Conservation (phyloP, 2,113 vertebrate genomes). For the Tragelaphus scriptus region DNA sequence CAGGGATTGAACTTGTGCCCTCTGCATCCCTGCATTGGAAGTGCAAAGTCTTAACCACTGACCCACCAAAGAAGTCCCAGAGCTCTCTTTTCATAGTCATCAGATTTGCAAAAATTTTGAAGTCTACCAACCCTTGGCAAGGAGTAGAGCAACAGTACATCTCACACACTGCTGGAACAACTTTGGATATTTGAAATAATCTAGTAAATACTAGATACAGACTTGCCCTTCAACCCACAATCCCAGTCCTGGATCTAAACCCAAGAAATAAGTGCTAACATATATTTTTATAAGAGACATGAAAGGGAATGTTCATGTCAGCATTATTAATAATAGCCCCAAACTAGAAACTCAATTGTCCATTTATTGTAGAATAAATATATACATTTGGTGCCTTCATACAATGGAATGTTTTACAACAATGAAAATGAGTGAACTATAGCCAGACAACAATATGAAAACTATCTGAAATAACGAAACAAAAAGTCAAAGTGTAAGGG, state of each 20-base stretch:
- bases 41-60: neutral
- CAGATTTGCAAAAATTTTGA: neutral
- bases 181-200: neutral
- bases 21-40: neutral
- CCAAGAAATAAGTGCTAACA: neutral
- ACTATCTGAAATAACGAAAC: neutral
- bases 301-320: neutral
- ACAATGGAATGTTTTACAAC: neutral
- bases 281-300: neutral
- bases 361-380: neutral
- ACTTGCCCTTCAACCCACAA: neutral
- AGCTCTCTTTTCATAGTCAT: neutral
- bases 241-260: neutral
- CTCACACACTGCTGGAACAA: neutral
- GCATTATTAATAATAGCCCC: neutral
- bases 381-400: neutral
- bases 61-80: neutral
- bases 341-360: neutral
- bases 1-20: neutral
- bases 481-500: neutral
- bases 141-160: neutral
- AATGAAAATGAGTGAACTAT: neutral
- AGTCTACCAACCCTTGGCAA: neutral
- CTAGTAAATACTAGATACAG: neutral
- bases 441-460: neutral